phyloP scores from a whole-genome alignment of 2,888 invertebrate genomes.

The Leucozona laternaria region DNA sequence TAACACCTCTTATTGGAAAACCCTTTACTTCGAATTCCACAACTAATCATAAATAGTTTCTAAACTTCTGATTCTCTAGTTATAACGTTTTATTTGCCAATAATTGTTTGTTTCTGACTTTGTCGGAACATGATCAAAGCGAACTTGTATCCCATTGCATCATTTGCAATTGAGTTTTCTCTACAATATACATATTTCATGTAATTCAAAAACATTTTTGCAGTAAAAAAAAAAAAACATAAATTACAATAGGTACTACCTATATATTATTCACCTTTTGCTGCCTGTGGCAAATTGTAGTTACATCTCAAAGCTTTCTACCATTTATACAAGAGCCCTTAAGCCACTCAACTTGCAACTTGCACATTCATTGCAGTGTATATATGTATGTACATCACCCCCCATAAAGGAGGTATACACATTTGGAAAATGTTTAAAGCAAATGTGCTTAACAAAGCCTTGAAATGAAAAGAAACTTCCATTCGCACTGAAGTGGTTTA shows the following conservation, averaged over 20 bases:
- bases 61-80: neutral
- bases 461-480: constrained; percentile 53
- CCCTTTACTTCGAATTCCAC: neutral
- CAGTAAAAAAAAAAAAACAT: neutral
- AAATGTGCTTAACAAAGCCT: constrained; percentile 47
- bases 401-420: neutral
- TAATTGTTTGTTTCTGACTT: neutral
- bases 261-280: constrained; percentile 16
- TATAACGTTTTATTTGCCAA: neutral
- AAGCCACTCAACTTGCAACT: constrained; percentile 34
- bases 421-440: constrained; percentile 39
- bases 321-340: constrained; percentile 28
- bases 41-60: neutral
- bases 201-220: constrained; percentile 9
- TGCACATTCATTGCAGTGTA: neutral
- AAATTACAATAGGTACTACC: too few species aligned
- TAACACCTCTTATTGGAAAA: too few species aligned
- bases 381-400: constrained; percentile 19
- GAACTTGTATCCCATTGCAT: constrained; percentile 1
- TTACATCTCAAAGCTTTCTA: constrained; percentile 27
- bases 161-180: constrained; percentile 22
- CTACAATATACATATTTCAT: neutral
- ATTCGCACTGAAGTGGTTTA: constrained; percentile 60
- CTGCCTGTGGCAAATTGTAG: constrained; percentile 21
- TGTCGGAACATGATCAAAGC: constrained; percentile 2